Base-by-base conservation (phyloP, 2,797 vertebrate species). In the Lacerta agilis region DNA sequence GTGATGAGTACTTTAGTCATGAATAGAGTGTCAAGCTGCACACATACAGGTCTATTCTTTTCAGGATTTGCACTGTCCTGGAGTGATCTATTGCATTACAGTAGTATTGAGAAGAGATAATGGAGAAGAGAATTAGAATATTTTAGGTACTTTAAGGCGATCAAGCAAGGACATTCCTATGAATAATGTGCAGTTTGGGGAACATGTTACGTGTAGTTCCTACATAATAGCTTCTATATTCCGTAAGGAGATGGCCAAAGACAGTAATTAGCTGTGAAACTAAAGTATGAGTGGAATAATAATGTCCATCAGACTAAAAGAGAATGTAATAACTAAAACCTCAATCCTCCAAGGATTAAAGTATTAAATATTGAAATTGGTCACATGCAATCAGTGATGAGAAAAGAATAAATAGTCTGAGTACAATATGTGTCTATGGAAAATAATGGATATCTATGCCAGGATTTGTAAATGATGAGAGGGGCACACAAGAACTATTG, bases 221-320 rank as follows among this genome's bases (percentile, higher is more conserved):
- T 92, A 92, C 83, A 87, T 92, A 92, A 90, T 86, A 87, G 83
- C 87, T 89, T 94, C 90, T 88, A 79, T 92, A 89, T 85, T 94
- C 92, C 92, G 94, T 91, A 86, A 95, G 89, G 91, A 92, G 79
- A 88, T 89, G 91, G 80, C 89, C 92, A 87, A 93, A 88, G 89
- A 94, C 92, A 94, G 86, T 94, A 95, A 95, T 94, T 95, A 94
- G 89, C 92, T 94, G 58, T 84, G 92, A 95, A 94, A 91, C 88
- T 93, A 83, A 93, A 94, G 89, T 86, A 92, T 83, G 92, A 94
- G 85, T 82, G 86, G 93, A 93, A 95, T 95, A 92, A 93, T 94
- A 95, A 95, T 94, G 94, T 91, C 90, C 91, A 87, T 92, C 91
- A 90, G 86, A 82, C 80, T 75, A 90, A 90, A 95, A 93, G 86